These are phyloP conservation scores for Hassar affinis DNA, from an alignment of 2,113 vertebrate genomes.

Conservation along the genomic window DNA sequence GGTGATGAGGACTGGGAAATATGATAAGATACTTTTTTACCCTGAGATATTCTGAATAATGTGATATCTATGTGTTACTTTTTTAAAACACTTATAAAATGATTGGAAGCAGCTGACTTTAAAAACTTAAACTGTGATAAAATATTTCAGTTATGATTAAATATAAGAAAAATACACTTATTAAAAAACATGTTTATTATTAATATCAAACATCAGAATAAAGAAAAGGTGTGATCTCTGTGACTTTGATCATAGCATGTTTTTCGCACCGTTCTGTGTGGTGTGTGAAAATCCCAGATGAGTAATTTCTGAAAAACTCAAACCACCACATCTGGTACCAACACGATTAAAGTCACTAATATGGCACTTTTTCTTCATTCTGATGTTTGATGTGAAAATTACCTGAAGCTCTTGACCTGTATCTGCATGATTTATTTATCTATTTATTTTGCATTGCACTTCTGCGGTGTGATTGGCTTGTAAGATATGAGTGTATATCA, in stretches of 20 bases:
- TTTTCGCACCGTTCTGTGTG: background rate
- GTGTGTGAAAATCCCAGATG: background rate
- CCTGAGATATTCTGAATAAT: background rate
- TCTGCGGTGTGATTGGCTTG: background rate
- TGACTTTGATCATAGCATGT: background rate
- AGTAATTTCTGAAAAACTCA: background rate
- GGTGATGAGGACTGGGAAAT: too few relatives aligned
- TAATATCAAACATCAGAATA: too few relatives aligned
- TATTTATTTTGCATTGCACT: background rate
- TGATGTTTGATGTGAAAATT: background rate
- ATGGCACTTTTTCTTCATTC: too few relatives aligned
- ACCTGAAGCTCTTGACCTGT: background rate
- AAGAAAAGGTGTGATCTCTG: too few relatives aligned
- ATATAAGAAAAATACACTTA: too few relatives aligned
- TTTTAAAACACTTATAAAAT: too few relatives aligned
- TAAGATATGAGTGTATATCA: background rate
- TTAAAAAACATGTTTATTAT: too few relatives aligned
- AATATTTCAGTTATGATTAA: too few relatives aligned
- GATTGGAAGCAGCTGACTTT: too few relatives aligned
- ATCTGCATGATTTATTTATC: background rate
- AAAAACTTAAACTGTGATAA: too few relatives aligned
- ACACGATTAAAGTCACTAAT: too few relatives aligned
- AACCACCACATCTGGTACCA: background rate
- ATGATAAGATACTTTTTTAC: background rate
- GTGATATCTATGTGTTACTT: background rate